These are phyloP conservation scores for Gymnothorax reevesii DNA, from an alignment of 2,797 vertebrate genomes.

Conservation along the genomic window DNA sequence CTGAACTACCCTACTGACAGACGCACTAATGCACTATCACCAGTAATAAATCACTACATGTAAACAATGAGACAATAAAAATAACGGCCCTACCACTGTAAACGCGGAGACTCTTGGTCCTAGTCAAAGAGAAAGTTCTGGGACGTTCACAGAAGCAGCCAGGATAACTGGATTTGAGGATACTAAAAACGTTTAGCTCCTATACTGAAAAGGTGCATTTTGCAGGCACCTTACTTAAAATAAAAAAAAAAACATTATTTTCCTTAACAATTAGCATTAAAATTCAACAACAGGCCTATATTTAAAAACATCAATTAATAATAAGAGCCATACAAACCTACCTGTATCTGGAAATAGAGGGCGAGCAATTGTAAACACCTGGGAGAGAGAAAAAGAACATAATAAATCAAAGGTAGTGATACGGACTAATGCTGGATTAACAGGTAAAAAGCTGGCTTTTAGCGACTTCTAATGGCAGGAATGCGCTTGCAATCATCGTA, in stretches of 20 bases:
- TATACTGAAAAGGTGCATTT: background rate
- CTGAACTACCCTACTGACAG: background rate
- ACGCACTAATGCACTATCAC: background rate
- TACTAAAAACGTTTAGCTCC: background rate
- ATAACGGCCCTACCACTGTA: background rate
- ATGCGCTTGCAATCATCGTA: constrained; percentile 54
- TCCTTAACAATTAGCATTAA: background rate
- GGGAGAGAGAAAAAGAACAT: constrained; percentile 57
- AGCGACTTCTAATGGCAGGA: constrained; percentile 83
- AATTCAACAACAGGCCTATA: background rate
- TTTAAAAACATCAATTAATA: constrained; percentile 33
- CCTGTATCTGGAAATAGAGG: constrained; percentile 83
- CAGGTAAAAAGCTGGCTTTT: constrained; percentile 67
- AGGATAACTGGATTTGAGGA: background rate
- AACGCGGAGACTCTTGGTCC: background rate
- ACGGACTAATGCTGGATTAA: constrained; percentile 63
- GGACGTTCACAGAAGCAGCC: background rate
- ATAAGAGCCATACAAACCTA: constrained; percentile 55
- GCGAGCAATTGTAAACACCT: constrained; percentile 84
- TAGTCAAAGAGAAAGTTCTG: background rate
- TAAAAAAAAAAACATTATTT: background rate
- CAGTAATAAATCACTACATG: background rate
- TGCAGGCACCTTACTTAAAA: background rate
- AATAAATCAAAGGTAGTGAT: constrained; percentile 72
- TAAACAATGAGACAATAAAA: background rate